phyloP scores from a whole-genome alignment of 1,140 invertebrate species.

The Zaprionus africanus region DNA sequence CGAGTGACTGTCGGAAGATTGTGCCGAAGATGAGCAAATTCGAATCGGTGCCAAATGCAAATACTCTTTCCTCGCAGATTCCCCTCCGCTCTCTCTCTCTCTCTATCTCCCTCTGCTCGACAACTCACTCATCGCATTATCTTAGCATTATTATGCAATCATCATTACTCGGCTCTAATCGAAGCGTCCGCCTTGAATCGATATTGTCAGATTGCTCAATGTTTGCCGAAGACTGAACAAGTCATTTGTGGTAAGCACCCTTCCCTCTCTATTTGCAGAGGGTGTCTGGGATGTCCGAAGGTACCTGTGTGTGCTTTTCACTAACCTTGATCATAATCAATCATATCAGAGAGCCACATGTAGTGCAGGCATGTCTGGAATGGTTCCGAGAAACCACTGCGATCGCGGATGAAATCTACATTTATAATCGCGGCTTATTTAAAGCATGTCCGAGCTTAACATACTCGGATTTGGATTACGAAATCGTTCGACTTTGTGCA shows the following conservation, averaged over 20 bases:
- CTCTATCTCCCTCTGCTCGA: background rate
- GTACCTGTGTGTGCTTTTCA: no score
- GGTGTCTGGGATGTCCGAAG: background rate
- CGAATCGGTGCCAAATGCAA: slow-evolving; percentile 3
- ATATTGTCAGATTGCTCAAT: background rate
- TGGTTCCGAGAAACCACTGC: background rate
- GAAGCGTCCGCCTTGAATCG: slow-evolving; percentile 1
- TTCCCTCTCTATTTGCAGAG: no score
- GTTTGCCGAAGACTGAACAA: background rate
- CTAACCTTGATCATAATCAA: background rate
- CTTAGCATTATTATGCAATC: slow-evolving; percentile 2
- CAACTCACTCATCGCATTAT: background rate
- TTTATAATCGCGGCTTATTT: background rate
- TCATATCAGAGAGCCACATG: background rate
- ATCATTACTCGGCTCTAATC: background rate
- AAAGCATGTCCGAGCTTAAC: background rate
- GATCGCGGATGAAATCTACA: background rate
- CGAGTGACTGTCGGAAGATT: background rate
- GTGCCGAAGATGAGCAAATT: slow-evolving; percentile 1
- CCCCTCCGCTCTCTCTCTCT: no score
- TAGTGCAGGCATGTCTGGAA: no score
- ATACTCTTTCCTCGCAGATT: background rate
- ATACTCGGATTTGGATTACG: background rate
- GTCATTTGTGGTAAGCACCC: background rate
- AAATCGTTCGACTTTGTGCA: background rate